A percentile compares a stretch with the other conserved stretches of the same genome.
Evolutionary conservation across 2,888 invertebrate genomes (phyloP).

Genomic region (Lasioglossum zephyrum): DNA sequence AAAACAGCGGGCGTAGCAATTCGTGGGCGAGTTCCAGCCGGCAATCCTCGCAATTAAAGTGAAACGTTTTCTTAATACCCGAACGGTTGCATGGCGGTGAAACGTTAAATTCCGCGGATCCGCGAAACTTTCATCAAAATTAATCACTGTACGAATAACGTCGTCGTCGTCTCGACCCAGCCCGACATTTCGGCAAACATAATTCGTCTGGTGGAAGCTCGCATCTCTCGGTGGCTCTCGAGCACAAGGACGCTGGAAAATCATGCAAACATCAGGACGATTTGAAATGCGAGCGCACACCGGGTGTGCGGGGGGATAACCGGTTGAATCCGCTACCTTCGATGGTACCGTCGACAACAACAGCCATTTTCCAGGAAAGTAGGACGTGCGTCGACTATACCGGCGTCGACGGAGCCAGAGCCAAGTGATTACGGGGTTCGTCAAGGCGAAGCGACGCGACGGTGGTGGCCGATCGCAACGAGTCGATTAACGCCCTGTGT

Average conservation of each 20-base stretch:
- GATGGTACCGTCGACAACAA: constrained; percentile 14
- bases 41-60: not conserved
- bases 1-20: too few relatives aligned
- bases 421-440: not conserved
- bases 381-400: constrained; percentile 9
- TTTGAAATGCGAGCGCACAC: constrained; percentile 24
- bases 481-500: not conserved
- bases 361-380: constrained; percentile 6
- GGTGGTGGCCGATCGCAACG: not conserved
- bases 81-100: not conserved
- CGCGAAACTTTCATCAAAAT: constrained; percentile 7
- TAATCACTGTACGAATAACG: not conserved
- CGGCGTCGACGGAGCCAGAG: constrained; percentile 4
- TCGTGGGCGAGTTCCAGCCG: too few relatives aligned
- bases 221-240: not conserved
- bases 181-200: not conserved
- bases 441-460: not conserved
- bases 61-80: not conserved
- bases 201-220: not conserved
- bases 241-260: constrained; percentile 11
- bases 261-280: constrained; percentile 22
- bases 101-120: not conserved
- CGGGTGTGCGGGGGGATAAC: not conserved
- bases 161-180: not conserved
- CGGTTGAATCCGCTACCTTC: constrained; percentile 11